phyloP scores from a whole-genome alignment of 2,113 vertebrate species.

The Psilopogon haemacephalus region DNA sequence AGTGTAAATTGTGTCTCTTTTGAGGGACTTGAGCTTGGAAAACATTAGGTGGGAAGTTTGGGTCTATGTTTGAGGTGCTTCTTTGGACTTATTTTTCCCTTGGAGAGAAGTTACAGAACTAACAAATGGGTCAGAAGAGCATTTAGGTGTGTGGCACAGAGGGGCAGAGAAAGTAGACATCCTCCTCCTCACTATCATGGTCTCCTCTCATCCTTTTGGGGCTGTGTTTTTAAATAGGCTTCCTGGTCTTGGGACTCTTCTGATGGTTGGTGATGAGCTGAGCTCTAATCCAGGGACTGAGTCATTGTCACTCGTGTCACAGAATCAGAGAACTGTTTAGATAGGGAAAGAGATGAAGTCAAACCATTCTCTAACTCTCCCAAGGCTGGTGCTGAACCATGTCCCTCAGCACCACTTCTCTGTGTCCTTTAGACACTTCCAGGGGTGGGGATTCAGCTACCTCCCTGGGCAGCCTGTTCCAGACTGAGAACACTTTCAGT shows the following conservation, averaged over 20 bases:
- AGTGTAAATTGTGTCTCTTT: background rate
- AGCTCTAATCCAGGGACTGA: background rate
- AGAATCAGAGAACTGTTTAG: too few species aligned
- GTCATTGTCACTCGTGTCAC: background rate
- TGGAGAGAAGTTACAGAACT: slow-evolving; percentile 21
- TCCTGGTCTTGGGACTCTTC: background rate
- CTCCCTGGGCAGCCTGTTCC: too few species aligned
- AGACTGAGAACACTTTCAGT: too few species aligned
- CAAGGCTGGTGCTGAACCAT: too few species aligned
- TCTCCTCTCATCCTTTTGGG: background rate
- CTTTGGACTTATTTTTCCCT: background rate
- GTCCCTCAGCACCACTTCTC: too few species aligned
- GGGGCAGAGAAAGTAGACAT: background rate
- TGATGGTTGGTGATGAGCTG: background rate
- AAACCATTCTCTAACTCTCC: too few species aligned
- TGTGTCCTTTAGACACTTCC: too few species aligned
- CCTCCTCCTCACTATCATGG: background rate
- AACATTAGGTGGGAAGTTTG: background rate
- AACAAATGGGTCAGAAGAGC: background rate
- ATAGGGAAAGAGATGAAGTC: too few species aligned
- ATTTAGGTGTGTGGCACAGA: background rate
- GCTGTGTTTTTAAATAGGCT: background rate
- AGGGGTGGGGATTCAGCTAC: too few species aligned
- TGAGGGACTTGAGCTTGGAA: background rate
- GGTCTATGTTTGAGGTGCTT: background rate